These are phyloP conservation scores for Phortica variegata DNA, from an alignment of 1,140 invertebrate genomes.

Conservation along the genomic window DNA sequence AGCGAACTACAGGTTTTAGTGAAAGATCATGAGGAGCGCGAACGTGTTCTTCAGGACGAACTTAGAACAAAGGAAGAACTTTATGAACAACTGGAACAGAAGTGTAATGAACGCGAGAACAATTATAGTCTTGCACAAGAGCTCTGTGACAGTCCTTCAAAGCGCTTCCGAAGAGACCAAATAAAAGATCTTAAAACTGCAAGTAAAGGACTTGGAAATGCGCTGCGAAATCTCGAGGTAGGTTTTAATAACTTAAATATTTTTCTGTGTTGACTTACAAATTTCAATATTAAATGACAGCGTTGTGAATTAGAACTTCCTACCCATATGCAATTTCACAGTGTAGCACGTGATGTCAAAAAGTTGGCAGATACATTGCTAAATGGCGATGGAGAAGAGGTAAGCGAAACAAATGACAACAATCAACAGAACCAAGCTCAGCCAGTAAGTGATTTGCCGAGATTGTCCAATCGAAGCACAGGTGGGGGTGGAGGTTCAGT, in stretches of 20 bases:
- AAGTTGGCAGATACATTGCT: constrained; percentile 48
- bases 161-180: constrained; percentile 34
- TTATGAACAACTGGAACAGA: constrained; percentile 30
- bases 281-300: too few species aligned
- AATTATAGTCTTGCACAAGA: constrained; percentile 43
- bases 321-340: constrained; percentile 43
- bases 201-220: constrained; percentile 35
- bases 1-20: constrained; percentile 24
- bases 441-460: background rate
- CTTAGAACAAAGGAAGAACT: constrained; percentile 46
- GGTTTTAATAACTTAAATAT: background rate
- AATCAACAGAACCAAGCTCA: background rate
- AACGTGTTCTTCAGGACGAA: constrained; percentile 42
- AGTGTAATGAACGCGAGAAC: constrained; percentile 33
- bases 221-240: constrained; percentile 39
- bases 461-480: background rate
- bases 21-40: constrained; percentile 30
- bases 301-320: constrained; percentile 35
- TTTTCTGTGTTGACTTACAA: too few species aligned
- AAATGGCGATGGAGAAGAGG: constrained; percentile 1
- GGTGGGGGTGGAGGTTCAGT: background rate
- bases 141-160: constrained; percentile 41
- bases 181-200: constrained; percentile 33
- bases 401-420: background rate
- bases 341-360: constrained; percentile 45